A percentile compares a stretch with the other conserved stretches of the same genome.
phyloP scores from a whole-genome alignment of 2,797 vertebrate species.

The Channa striata region DNA sequence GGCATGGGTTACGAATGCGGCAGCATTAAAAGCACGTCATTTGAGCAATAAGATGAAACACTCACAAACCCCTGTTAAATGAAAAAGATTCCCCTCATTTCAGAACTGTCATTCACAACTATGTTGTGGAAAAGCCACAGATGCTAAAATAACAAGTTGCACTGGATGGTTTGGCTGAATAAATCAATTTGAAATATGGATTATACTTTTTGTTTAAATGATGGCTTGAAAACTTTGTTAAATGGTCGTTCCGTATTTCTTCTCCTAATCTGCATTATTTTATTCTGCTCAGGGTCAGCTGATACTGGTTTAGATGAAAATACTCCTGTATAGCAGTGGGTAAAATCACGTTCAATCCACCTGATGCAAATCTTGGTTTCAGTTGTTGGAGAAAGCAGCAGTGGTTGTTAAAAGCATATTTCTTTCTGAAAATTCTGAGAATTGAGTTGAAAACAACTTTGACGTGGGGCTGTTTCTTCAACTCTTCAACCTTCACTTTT shows the following conservation, averaged over 20 bases:
- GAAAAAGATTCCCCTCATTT: conserved; percentile 67
- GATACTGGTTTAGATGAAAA: neutral
- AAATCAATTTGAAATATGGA: conserved; percentile 46
- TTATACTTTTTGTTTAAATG: conserved; percentile 38
- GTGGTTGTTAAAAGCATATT: too few species aligned
- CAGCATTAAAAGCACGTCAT: conserved; percentile 76
- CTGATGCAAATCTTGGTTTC: too few species aligned
- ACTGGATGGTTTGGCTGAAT: conserved; percentile 41
- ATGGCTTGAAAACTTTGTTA: neutral
- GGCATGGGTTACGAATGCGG: conserved; percentile 73
- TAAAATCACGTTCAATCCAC: too few species aligned
- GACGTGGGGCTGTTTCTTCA: conserved; percentile 33
- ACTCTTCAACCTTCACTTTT: conserved; percentile 77
- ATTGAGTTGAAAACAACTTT: conserved; percentile 37
- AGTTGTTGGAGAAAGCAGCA: too few species aligned
- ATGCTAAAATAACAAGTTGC: conserved; percentile 61
- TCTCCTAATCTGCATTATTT: conserved; percentile 10
- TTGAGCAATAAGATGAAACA: conserved; percentile 78
- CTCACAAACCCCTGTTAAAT: conserved; percentile 69
- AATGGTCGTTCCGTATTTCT: conserved; percentile 21
- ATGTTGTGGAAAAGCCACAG: conserved; percentile 46
- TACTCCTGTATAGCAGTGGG: too few species aligned
- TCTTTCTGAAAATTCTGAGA: too few species aligned
- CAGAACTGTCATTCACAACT: conserved; percentile 69
- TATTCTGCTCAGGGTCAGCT: neutral